Base-by-base conservation (phyloP, 1,140 invertebrate genomes). In the Hormaphis cornu region DNA sequence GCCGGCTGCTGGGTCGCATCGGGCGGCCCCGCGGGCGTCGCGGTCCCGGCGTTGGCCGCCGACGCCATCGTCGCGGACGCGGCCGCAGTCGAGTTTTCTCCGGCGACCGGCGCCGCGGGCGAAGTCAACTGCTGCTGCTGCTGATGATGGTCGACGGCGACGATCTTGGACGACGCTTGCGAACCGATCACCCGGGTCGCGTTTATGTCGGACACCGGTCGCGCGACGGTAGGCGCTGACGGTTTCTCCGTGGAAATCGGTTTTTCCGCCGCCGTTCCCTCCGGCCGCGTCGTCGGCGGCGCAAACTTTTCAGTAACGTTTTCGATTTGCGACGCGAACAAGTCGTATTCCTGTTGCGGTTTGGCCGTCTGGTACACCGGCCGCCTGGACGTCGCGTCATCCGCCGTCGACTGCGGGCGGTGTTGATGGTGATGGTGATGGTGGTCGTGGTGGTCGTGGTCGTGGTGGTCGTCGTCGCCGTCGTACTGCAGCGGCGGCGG, bases 1-100 rank as follows among this genome's bases (percentile, higher is more conserved):
- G 75, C 44, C 76, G 73, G 8, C n/a, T n/a, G n/a, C n/a, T n/a
- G n/a, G 76, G 77, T 48, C 73, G 72, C 50, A 75, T 76, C 16
- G 72, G 33, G 8, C 76, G 75, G 58, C 75, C 74, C 24, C 72
- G 59, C 72, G 75, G 77, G 44, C 14, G 61, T 28, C 50, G 63
- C 40, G 8, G 48, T 66, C 53, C 18, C 22, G 0, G 72, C 24
- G 20, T 69, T 61, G 4, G 72, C n/a, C 30, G 66, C 46, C 50
- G 69, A 42, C 33, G 69, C 77, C 53, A 77, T 1, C 78, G 79
- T 48, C 66, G 48, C 69, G 42, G 76, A 71, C 75, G 74, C 20
- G 52, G 10, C n/a, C 20, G 16, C 20, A 20, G 30, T 30, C 22
- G 16, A 8, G 26, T n/a, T 37, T 10, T 48, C 61, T 4, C 10